These are phyloP conservation scores for Heliconius sara DNA, from an alignment of 2,888 invertebrate genomes.

Conservation along the genomic window DNA sequence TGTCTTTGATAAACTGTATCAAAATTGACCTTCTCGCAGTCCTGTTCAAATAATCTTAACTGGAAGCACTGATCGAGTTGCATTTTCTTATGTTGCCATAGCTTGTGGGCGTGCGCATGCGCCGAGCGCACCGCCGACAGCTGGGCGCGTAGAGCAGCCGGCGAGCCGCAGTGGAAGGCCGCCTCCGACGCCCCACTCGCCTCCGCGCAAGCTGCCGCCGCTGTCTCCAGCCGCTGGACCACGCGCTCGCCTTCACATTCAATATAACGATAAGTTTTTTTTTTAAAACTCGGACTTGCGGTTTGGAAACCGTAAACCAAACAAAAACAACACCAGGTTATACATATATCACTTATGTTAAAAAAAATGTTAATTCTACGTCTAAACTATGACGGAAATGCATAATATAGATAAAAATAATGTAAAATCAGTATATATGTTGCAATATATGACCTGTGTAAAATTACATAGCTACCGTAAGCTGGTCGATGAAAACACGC, in stretches of 20 bases:
- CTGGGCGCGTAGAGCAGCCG: slow-evolving; percentile 90
- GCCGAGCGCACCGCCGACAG: slow-evolving; percentile 94
- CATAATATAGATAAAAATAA: background rate
- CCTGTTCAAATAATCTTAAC: slow-evolving; percentile 96
- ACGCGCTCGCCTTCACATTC: slow-evolving; percentile 86
- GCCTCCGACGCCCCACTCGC: slow-evolving; percentile 87
- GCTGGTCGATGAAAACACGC: background rate
- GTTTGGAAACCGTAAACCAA: no score
- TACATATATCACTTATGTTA: no score
- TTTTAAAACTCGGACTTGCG: no score
- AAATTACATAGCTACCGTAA: background rate
- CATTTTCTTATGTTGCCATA: slow-evolving; percentile 97
- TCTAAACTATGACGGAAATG: background rate
- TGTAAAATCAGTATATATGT: background rate
- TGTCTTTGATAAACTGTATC: background rate
- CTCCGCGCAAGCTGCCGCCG: slow-evolving; percentile 80
- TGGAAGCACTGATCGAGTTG: slow-evolving; percentile 98
- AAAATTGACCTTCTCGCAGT: slow-evolving; percentile 93
- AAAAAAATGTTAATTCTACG: no score
- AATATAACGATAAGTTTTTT: background rate
- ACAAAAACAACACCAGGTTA: no score
- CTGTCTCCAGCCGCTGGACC: slow-evolving; percentile 85
- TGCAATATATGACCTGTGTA: background rate
- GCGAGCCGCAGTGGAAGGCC: slow-evolving; percentile 89
- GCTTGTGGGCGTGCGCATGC: slow-evolving; percentile 94